Evolutionary conservation across 2,797 vertebrate genomes (phyloP), one percentile per base, ranked within the genome.

Genomic region (Cossypha heuglini): DNA sequence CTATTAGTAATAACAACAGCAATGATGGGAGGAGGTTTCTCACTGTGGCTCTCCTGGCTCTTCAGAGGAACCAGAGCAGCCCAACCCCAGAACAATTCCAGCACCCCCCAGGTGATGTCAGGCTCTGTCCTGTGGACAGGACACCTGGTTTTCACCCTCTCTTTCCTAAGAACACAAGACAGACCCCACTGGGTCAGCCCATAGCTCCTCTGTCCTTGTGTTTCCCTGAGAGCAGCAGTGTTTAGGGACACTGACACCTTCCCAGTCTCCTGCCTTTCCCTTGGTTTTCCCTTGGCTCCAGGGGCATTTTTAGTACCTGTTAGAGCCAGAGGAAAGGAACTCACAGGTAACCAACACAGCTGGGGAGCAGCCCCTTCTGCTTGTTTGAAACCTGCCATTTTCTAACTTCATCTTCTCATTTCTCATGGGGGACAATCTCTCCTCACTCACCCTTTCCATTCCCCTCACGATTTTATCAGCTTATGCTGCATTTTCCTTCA

Each of bases 51-150:
- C n/a, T 76, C 63, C 80, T 42, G 48, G 26, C n/a, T 81, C 46
- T 25, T 55, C 17, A n/a, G 42, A 45, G 33, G 26, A 48, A 14
- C 52, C 69, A 72, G 45, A 38, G 38, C 37, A 76, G 54, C 58
- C 57, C 33, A 62, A 72, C 0, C 3, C 35, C 69, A 46, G 24
- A 28, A 26, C 17, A 31, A 7, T n/a, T 63, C 63, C 13, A 31
- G 33, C 55, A 46, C 14, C 28, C 24, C 38, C 35, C 49, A 1
- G 0, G 4, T 1, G 18, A 18, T 22, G 54, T 3, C 11, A 24
- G 37, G 24, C 42, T 49, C 63, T 76, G 28, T 19, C 20, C 57
- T 57, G 19, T 8, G 38, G 68, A 14, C 31, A 71, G 28, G 16
- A 43, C 13, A 16, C 13, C 26, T 61, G 54, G 7, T 13, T 86